Percentiles rank a stretch among this genome's conserved stretches.
phyloP scores from a whole-genome alignment of 2,888 invertebrate genomes.

The Chaetoderma sp. region DNA sequence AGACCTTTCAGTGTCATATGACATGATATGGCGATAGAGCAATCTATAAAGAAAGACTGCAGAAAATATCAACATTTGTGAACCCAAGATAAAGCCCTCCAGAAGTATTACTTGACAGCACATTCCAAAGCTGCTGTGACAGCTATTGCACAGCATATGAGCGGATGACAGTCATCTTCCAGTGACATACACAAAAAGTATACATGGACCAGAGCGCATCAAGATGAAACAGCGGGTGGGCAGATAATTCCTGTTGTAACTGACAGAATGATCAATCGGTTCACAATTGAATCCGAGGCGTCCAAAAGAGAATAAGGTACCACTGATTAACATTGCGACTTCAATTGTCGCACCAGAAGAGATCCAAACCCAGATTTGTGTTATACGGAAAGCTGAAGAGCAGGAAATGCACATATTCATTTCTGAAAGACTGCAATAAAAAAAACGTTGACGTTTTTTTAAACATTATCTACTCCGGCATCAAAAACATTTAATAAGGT shows the following conservation, averaged over 20 bases:
- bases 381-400: neutral
- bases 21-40: constrained; percentile 22
- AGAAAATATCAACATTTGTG: constrained; percentile 16
- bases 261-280: constrained; percentile 15
- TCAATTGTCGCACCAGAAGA: too few species aligned
- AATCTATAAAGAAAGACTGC: constrained; percentile 17
- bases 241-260: constrained; percentile 3
- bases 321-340: constrained; percentile 17
- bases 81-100: constrained; percentile 11
- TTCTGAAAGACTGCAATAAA: neutral
- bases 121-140: constrained; percentile 15
- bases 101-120: constrained; percentile 20
- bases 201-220: neutral
- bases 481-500: neutral
- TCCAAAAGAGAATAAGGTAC: constrained; percentile 6
- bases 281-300: constrained; percentile 11
- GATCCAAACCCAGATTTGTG: constrained; percentile 1
- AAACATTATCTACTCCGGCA: neutral
- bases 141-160: neutral
- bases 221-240: constrained; percentile 10
- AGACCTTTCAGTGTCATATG: constrained; percentile 20
- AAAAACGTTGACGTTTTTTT: constrained; percentile 3
- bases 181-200: constrained; percentile 1
- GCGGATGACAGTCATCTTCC: neutral
- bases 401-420: constrained; percentile 2